Evolutionary conservation across 2,113 vertebrate genomes (phyloP), one percentile per base, ranked within the genome.

Genomic region (Ursus arctos): DNA sequence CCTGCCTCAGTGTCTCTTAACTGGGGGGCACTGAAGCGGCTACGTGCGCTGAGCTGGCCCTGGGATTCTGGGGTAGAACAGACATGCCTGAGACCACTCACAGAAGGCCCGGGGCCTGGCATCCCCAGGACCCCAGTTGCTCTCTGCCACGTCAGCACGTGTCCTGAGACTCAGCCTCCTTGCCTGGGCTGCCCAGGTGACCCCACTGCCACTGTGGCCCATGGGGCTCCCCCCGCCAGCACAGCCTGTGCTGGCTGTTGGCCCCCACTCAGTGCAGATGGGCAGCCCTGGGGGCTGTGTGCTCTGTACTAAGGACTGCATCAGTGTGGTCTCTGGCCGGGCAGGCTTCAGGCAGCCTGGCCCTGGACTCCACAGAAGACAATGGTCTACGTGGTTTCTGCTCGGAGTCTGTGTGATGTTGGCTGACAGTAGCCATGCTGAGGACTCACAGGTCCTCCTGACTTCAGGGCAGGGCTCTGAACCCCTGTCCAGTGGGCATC

Each of bases 401-500:
- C 71, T 26, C 40, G 3, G 40, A 47, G 13, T 8, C 72, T 47
- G 22, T 15, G 11, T n/a, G 71, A 6, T 24, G 71, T 7, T 3
- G 72, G 40, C 72, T 7, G 3, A 15, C 72, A n/a, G 22, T 36
- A 12, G 36, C 71, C 21, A 0, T 7, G 63, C 31, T 6, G 31
- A 16, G 14, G 63, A 67, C 31, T 14, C 6, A 15, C 63, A 11
- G 3, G 40, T 13, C n/a, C 12, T 3, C 28, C 28, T 53, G 88
- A 24, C 61, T n/a, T 74, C 55, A 55, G 47, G 61, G 67, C 28
- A 55, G 43, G 61, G 51, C 24, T 59, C 51, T 14, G 36, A 51
- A 21, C 15, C 6, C 3, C 47, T 21, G 28, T 19, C 3, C 3
- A 15, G 15, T 0, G 3, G 59, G 4, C 11, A 26, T 47, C 7